A percentile compares a stretch with the other conserved stretches of the same genome.
Evolutionary conservation across 2,113 vertebrate genomes (phyloP).

Genomic region (Microtus montanus): DNA sequence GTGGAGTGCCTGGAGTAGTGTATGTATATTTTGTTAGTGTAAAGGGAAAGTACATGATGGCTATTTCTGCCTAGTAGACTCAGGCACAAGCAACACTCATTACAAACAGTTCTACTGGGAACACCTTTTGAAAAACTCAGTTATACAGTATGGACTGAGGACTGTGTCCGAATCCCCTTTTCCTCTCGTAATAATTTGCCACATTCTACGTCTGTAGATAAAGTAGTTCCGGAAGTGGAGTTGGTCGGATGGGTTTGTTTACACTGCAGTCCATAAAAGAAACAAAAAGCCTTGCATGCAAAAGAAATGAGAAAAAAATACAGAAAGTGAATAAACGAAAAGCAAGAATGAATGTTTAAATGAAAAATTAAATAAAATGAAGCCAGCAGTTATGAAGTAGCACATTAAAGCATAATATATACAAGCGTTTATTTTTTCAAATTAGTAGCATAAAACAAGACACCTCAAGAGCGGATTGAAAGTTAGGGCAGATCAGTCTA

Average conservation of each 20-base stretch:
- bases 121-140: slow-evolving; percentile 74
- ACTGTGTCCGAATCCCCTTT: slow-evolving; percentile 83
- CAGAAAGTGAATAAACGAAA: slow-evolving; percentile 66
- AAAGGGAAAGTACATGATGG: background rate
- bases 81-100: background rate
- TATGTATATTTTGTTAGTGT: background rate
- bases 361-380: slow-evolving; percentile 54
- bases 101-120: slow-evolving; percentile 60
- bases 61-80: background rate
- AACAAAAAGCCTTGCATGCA: slow-evolving; percentile 97
- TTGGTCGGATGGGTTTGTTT: slow-evolving; percentile 92
- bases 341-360: slow-evolving; percentile 56
- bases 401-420: slow-evolving; percentile 68
- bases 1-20: background rate
- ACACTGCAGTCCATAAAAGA: slow-evolving; percentile 94
- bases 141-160: slow-evolving; percentile 87
- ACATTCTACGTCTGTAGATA: slow-evolving; percentile 96
- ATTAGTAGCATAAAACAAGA: slow-evolving; percentile 71
- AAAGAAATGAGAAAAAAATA: slow-evolving; percentile 68
- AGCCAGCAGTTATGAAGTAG: slow-evolving; percentile 58
- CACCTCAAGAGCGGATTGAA: slow-evolving; percentile 52
- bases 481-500: background rate
- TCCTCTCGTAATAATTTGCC: slow-evolving; percentile 93
- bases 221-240: slow-evolving; percentile 93
- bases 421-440: slow-evolving; percentile 70